These are phyloP conservation scores for Xiphorhynchus erythropygius DNA, from an alignment of 2,797 vertebrate genomes.

Conservation along the genomic window DNA sequence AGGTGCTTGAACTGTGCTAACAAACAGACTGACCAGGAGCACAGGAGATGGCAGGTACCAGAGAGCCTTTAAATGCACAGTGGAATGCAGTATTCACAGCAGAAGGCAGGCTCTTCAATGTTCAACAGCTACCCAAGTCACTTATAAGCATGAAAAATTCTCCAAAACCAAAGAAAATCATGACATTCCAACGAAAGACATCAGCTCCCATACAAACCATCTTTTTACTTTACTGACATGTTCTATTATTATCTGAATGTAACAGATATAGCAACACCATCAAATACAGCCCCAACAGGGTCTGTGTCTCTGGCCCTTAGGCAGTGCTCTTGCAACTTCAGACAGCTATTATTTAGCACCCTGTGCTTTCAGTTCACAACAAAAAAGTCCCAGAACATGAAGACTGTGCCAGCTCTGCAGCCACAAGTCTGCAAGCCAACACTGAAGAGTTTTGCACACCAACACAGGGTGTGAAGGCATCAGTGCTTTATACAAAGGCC, in stretches of 20 bases:
- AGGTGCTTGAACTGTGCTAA: neutral
- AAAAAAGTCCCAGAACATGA: accelerated
- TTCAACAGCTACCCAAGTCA: neutral
- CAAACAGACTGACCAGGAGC: neutral
- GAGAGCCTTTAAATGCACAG: neutral
- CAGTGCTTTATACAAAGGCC: neutral
- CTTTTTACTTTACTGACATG: neutral
- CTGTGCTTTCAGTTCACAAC: neutral
- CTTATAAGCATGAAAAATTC: neutral
- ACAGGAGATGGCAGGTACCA: neutral
- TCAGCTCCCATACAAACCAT: neutral
- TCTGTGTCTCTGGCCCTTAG: neutral
- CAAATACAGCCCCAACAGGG: accelerated
- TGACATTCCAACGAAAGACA: neutral
- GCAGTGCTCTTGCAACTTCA: neutral
- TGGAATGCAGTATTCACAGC: neutral
- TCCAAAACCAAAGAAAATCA: neutral
- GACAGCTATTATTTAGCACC: neutral
- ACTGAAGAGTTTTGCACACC: neutral
- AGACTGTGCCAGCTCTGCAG: neutral
- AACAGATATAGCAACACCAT: neutral
- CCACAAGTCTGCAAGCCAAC: accelerated
- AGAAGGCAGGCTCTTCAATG: neutral
- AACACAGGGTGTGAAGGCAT: neutral
- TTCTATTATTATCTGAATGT: neutral